Conservation (phyloP, 30 jellyfish, hydroid and myxozoan species). For the Pseudorhiza aurosa region DNA sequence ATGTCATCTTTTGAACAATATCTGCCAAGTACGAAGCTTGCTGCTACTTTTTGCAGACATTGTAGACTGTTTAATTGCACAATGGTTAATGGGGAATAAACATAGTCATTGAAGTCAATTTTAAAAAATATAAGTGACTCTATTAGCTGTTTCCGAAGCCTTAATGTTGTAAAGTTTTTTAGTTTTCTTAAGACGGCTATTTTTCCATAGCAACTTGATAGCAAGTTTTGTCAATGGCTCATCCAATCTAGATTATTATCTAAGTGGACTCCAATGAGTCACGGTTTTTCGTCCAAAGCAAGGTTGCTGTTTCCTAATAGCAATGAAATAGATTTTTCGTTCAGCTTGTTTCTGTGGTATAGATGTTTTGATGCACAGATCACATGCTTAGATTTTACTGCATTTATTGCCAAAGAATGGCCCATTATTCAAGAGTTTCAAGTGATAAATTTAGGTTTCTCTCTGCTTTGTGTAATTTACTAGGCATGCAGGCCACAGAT, state of each 20-base stretch:
- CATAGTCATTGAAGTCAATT: not conserved
- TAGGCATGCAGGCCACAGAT: slow-evolving; percentile 5
- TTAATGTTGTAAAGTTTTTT: slow-evolving; percentile 15
- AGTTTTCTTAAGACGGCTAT: not conserved
- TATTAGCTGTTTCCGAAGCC: slow-evolving; percentile 15
- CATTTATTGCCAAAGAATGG: slow-evolving; percentile 18
- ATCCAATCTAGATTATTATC: slow-evolving; percentile 16
- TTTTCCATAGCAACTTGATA: slow-evolving; percentile 30
- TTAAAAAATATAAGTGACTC: slow-evolving; percentile 5
- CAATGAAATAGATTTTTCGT: slow-evolving; percentile 17
- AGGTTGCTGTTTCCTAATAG: not conserved
- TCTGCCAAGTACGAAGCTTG: slow-evolving; percentile 42
- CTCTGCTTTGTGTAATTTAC: slow-evolving; percentile 2
- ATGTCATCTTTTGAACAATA: slow-evolving; percentile 26
- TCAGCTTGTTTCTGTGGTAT: slow-evolving; percentile 2
- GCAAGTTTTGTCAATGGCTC: slow-evolving; percentile 7
- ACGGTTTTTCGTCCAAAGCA: not conserved
- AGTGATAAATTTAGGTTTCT: not conserved
- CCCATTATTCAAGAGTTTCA: not conserved
- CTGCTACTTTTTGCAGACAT: slow-evolving; percentile 53
- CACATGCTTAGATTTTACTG: slow-evolving; percentile 13
- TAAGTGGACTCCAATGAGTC: slow-evolving; percentile 9
- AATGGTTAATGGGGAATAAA: slow-evolving; percentile 17
- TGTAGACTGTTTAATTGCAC: slow-evolving; percentile 32
- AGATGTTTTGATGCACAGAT: slow-evolving; percentile 12